phyloP scores from a whole-genome alignment of 2,797 vertebrate species.

The Heterohyrax brucei region DNA sequence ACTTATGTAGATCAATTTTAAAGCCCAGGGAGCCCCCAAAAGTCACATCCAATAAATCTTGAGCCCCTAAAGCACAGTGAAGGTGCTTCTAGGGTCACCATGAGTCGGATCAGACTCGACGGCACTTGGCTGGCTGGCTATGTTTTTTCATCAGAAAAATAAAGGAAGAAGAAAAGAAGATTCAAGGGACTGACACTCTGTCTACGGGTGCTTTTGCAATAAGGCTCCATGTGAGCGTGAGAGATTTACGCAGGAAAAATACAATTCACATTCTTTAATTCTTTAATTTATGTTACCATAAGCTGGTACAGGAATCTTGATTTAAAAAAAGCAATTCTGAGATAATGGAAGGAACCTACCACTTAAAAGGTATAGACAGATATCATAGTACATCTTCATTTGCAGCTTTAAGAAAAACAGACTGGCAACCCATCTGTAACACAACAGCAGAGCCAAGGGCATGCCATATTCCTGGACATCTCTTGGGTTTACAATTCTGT shows the following conservation, averaged over 20 bases:
- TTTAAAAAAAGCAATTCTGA: neutral
- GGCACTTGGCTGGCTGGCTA: too few species aligned
- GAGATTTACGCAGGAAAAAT: conserved; percentile 44
- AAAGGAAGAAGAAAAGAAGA: neutral
- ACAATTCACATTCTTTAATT: conserved; percentile 3
- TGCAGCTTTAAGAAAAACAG: neutral
- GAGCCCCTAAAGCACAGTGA: neutral
- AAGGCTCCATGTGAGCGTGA: neutral
- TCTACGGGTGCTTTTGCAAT: neutral
- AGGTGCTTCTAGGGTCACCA: neutral
- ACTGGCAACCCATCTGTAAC: conserved; percentile 31
- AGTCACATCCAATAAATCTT: neutral
- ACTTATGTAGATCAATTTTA: conserved; percentile 32
- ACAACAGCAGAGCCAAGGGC: neutral
- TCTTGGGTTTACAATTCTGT: conserved; percentile 9
- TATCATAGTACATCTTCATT: neutral
- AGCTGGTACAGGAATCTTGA: neutral
- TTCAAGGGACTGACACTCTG: neutral
- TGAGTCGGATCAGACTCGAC: too few species aligned
- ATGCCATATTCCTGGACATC: neutral
- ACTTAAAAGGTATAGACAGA: conserved; percentile 47
- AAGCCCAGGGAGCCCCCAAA: conserved; percentile 18
- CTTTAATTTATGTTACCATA: conserved; percentile 44
- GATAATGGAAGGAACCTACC: conserved; percentile 17
- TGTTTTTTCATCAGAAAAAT: neutral